Evolutionary conservation across 2,797 vertebrate genomes (phyloP).

Genomic region (Crenuchus spilurus): DNA sequence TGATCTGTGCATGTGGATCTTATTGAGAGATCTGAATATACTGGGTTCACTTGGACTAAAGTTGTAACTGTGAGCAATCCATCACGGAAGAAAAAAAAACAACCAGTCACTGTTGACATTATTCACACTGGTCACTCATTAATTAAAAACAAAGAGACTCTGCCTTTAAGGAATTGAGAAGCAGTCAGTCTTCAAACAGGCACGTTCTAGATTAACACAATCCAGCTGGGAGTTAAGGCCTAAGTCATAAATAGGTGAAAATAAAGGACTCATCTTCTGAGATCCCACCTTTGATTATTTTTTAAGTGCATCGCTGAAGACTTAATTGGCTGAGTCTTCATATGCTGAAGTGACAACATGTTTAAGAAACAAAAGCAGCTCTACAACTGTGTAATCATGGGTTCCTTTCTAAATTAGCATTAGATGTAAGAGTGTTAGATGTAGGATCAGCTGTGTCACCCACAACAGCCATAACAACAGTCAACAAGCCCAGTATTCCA

Average conservation of each 20-base stretch:
- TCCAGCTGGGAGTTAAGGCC: constrained; percentile 27
- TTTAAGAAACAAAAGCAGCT: background rate
- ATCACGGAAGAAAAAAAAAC: constrained; percentile 35
- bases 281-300: constrained; percentile 1
- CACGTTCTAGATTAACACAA: constrained; percentile 28
- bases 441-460: constrained; percentile 27
- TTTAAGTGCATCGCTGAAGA: background rate
- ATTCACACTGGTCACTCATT: constrained; percentile 40
- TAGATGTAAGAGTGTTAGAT: constrained; percentile 21
- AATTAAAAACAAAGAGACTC: constrained; percentile 31
- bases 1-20: constrained; percentile 9
- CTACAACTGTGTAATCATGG: background rate
- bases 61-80: constrained; percentile 27
- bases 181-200: background rate
- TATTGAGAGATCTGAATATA: constrained; percentile 36
- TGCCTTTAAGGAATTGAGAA: constrained; percentile 16
- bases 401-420: background rate
- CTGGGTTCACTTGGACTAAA: constrained; percentile 40
- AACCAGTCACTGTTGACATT: constrained; percentile 34
- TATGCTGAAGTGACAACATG: constrained; percentile 4
- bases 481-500: constrained; percentile 10
- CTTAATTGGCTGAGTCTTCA: constrained; percentile 28
- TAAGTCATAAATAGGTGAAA: constrained; percentile 39
- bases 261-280: constrained; percentile 33
- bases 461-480: constrained; percentile 24